phyloP scores from a whole-genome alignment of 2,888 invertebrate genomes.

The Cephus nigrinus region DNA sequence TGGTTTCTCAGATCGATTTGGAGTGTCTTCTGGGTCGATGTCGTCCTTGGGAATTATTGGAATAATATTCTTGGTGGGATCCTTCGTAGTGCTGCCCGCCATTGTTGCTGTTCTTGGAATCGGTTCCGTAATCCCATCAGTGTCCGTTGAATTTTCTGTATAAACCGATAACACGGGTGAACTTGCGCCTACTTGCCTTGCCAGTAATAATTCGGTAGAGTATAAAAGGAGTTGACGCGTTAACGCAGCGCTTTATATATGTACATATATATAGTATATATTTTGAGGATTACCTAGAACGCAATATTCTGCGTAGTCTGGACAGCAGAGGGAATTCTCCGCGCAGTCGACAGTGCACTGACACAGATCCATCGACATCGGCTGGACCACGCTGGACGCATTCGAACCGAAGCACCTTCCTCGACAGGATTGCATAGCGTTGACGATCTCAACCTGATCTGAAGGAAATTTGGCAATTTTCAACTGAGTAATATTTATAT shows the following conservation, averaged over 20 bases:
- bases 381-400: conserved; percentile 28
- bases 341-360: conserved; percentile 73
- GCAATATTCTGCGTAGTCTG: conserved; percentile 74
- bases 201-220: too few species aligned
- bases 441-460: conserved; percentile 60
- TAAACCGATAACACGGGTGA: not conserved
- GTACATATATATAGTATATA: not conserved
- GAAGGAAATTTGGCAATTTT: not conserved
- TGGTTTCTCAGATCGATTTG: not conserved
- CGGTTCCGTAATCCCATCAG: conserved; percentile 7
- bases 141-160: conserved; percentile 1
- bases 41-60: conserved; percentile 48
- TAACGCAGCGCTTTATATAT: too few species aligned
- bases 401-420: conserved; percentile 49
- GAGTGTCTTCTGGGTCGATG: conserved; percentile 41
- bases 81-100: not conserved
- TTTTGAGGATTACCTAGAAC: conserved; percentile 60
- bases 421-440: conserved; percentile 55
- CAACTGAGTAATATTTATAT: too few species aligned
- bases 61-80: conserved; percentile 23
- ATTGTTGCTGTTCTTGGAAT: not conserved
- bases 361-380: conserved; percentile 64
- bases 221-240: too few species aligned
- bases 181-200: too few species aligned
- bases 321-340: conserved; percentile 72